Evolutionary conservation across 1,140 invertebrate species (phyloP), one percentile per base, ranked within the genome.

Genomic region (Telenomus remus): DNA sequence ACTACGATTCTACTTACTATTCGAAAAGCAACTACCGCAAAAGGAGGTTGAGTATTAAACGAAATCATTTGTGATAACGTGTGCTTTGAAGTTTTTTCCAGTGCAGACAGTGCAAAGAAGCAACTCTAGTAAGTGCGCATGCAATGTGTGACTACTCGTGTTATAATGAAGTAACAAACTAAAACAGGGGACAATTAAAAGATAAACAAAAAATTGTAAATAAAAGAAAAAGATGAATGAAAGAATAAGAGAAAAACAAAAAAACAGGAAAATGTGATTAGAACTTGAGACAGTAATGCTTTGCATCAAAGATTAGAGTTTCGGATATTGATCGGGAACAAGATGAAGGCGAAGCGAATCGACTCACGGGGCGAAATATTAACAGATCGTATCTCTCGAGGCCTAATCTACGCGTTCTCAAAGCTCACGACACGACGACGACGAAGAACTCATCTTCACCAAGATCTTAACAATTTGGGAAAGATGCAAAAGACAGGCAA

Each of bases 281-380:
- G 66, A 68, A 61, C 8, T 74, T 56, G 71, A 74, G 51, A 74
- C 71, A 68, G 63, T 68, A 50, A 63, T 66, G 56, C 51, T 61
- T 74, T 68, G 51, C 50, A 78, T 46, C 73, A 55, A 80, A 55
- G 57, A 77, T 27, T 27, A 27, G 19, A 68, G 74, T 47, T 27
- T 27, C 78, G 60, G 71, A 79, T 55, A 57, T 60, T 75, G 47
- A 74, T 66, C 71, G 73, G 70, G 77, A 70, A 81, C 35, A 76
- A 70, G 56, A 81, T 79, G 74, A 81, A 81, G 76, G 78, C 81
- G 81, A 85, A 76, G 78, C 81, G 80, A 83, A 83, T 85, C 80
- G 82, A 84, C 82, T 85, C 80, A 79, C 78, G 81, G 80, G 73
- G 68, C 54, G 68, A 70, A 63, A 76, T 76, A 49, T 50, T 72